phyloP scores from a whole-genome alignment of 2,113 vertebrate species.

The Tretioscincus oriximinensis region DNA sequence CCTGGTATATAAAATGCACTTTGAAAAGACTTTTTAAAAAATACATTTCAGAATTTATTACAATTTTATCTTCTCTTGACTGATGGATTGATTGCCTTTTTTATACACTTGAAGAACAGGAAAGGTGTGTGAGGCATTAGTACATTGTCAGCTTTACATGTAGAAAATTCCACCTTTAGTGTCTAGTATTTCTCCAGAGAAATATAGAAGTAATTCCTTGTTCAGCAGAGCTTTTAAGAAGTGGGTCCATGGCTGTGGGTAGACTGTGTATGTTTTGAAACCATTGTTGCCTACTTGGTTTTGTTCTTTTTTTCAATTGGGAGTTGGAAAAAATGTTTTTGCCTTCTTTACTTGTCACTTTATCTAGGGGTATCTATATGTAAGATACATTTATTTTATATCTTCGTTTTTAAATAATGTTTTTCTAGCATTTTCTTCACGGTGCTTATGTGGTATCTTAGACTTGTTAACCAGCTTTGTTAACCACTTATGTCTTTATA shows the following conservation, averaged over 20 bases:
- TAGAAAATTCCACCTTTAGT: background rate
- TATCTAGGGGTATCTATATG: background rate
- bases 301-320: background rate
- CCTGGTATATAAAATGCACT: background rate
- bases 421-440: background rate
- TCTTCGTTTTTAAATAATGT: background rate
- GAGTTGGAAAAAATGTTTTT: background rate
- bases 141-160: no score
- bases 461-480: no score
- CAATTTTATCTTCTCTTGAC: background rate
- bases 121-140: background rate
- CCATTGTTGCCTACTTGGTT: no score
- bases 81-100: background rate
- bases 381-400: no score
- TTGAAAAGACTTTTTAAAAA: background rate
- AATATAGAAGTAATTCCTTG: no score
- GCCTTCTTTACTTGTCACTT: background rate
- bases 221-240: no score
- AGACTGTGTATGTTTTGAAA: no score
- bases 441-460: background rate
- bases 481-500: constrained; percentile 15
- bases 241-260: no score
- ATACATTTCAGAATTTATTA: background rate
- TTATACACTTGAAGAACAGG: background rate
- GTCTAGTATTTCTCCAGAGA: no score